phyloP scores from a whole-genome alignment of 1,140 invertebrate species.

The Anadara kagoshimensis region DNA sequence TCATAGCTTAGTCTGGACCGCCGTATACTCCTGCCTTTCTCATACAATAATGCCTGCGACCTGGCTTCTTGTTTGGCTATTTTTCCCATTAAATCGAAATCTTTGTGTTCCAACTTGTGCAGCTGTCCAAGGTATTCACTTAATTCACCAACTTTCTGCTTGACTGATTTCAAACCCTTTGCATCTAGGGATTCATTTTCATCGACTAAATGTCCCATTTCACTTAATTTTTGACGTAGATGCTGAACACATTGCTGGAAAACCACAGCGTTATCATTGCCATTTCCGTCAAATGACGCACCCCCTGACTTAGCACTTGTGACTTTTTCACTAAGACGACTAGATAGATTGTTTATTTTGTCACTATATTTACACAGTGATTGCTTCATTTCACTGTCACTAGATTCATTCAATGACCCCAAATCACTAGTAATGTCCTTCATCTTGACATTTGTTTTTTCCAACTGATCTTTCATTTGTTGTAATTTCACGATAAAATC shows the following conservation, averaged over 20 bases:
- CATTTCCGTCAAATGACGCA: too few species aligned
- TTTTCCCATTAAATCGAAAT: slow-evolving; percentile 60
- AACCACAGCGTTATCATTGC: slow-evolving; percentile 33
- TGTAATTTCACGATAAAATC: slow-evolving; percentile 52
- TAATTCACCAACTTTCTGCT: slow-evolving; percentile 55
- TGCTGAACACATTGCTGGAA: slow-evolving; percentile 59
- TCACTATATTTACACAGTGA: slow-evolving; percentile 51
- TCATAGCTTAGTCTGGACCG: slow-evolving; percentile 43
- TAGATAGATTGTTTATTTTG: slow-evolving; percentile 53
- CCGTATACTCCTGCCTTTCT: slow-evolving; percentile 35
- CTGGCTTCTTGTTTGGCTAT: slow-evolving; percentile 51
- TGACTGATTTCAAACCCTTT: slow-evolving; percentile 53
- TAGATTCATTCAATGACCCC: slow-evolving; percentile 25
- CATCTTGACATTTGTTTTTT: slow-evolving; percentile 51
- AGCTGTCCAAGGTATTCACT: slow-evolving; percentile 58
- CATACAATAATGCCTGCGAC: slow-evolving; percentile 18
- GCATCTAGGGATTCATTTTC: slow-evolving; percentile 58
- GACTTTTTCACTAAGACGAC: slow-evolving; percentile 43
- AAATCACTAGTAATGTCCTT: slow-evolving; percentile 54
- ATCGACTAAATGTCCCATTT: slow-evolving; percentile 46
- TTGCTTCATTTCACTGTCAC: slow-evolving; percentile 15
- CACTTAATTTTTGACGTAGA: slow-evolving; percentile 56
- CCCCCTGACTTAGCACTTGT: slow-evolving; percentile 24
- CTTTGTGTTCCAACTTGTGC: slow-evolving; percentile 51
- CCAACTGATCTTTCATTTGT: slow-evolving; percentile 59